Evolutionary conservation across 1,140 invertebrate species (phyloP).

Genomic region (Adoxophyes honmai): DNA sequence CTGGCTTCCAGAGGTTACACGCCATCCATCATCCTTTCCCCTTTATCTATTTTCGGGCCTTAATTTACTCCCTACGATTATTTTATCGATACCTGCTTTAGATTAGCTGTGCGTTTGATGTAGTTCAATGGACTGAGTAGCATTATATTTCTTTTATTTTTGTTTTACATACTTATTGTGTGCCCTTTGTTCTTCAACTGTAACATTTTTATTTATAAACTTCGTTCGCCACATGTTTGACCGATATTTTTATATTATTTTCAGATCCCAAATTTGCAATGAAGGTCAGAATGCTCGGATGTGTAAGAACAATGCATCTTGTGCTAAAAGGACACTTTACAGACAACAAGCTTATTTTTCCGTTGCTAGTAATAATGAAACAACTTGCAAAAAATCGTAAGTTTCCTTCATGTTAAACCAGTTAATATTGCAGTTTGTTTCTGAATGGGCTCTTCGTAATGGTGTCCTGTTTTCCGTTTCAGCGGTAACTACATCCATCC

Average conservation of each 20-base stretch:
- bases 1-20: slow-evolving; percentile 40
- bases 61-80: too few species aligned
- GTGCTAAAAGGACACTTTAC: slow-evolving; percentile 80
- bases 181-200: too few species aligned
- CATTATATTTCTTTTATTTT: too few species aligned
- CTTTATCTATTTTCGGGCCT: too few species aligned
- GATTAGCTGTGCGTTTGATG: too few species aligned
- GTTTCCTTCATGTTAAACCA: slow-evolving; percentile 30
- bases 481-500: slow-evolving; percentile 79
- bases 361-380: slow-evolving; percentile 81
- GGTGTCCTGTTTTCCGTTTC: slow-evolving; percentile 31
- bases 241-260: slow-evolving; percentile 34
- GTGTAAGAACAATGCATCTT: slow-evolving; percentile 79
- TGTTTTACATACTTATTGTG: too few species aligned
- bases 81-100: too few species aligned
- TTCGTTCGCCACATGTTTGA: background rate
- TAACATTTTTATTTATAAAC: too few species aligned
- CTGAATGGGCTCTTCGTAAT: background rate
- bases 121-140: too few species aligned
- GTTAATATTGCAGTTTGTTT: too few species aligned
- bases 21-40: background rate
- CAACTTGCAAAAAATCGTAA: slow-evolving; percentile 81
- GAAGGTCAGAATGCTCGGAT: slow-evolving; percentile 79
- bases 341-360: slow-evolving; percentile 79
- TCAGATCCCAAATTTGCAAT: slow-evolving; percentile 81